Base-by-base conservation (phyloP, 2,113 vertebrate species). In the Rhea americana region DNA sequence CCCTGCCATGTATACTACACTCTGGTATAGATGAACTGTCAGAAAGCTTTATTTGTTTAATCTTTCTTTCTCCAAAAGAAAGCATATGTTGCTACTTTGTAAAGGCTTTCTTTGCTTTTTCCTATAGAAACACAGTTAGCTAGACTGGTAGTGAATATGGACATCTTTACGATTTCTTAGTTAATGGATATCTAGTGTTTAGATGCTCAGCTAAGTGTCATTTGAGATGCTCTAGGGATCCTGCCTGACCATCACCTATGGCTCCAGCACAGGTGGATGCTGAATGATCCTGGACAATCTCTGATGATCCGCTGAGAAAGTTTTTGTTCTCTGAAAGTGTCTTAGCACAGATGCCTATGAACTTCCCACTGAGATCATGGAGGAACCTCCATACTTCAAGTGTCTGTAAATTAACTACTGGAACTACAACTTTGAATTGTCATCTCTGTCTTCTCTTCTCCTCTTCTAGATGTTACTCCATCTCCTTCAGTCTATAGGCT, bases 401-500 rank as follows among this genome's bases (percentile, higher is more conserved):
- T 13, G 58, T 5, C 63, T 82, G 7, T 7, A 2, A 19, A 12
- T 58, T 58, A 30, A 51, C 35, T 35, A 35, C 35, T 35, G 6
- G 41, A 79, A 8, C 11, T 32, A 1, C 17, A n/a, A 39, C 47
- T 13, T 2, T 32, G 21, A 28, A 30, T 5, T 35, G 25, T 82
- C 35, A 68, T 11, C 14, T 62, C 14, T 25, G 18, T 84, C 48
- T 6, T 43, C 45, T 80, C 39, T 70, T 67, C 50, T 89, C 65
- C 28, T 3, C 47, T 87, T 89, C 30, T 91, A 97, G 96, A 93
- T 17, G 3, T 94, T 11, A 56, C 9, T 76, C 82, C 73, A 9
- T 71, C 89, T 8, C 96, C 96, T 88, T 94, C 95, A 14, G 75
- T 77, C 53, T 97, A 97, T 79, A 68, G 56, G 24, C 82, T 97